Conservation (phyloP, 2,113 vertebrate species). For the Carollia perspicillata region DNA sequence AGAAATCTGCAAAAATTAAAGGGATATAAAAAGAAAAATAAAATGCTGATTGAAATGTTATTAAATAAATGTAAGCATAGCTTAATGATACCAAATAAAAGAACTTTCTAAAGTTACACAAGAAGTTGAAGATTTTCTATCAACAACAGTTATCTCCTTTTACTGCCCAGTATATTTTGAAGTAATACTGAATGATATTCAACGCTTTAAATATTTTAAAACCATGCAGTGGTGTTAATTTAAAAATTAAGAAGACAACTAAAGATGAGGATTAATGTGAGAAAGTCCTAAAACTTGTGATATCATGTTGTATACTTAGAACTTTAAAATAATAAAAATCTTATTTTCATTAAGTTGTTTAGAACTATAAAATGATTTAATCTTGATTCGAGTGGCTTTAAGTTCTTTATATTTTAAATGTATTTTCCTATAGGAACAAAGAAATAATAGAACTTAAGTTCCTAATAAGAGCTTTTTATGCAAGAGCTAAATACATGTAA, state of each 20-base stretch:
- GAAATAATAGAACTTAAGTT: neutral
- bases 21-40: neutral
- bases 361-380: neutral
- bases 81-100: neutral
- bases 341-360: neutral
- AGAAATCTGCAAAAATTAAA: slow-evolving; percentile 33
- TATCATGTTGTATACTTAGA: fast-evolving
- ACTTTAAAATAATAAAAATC: neutral
- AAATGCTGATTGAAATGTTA: neutral
- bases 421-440: neutral
- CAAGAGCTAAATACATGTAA: neutral
- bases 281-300: neutral
- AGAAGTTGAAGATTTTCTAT: neutral
- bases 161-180: neutral
- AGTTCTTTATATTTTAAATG: neutral
- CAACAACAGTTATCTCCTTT: neutral
- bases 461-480: neutral
- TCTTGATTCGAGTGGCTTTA: neutral
- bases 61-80: neutral
- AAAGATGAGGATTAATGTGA: neutral
- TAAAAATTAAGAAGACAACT: neutral
- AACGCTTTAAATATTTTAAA: slow-evolving; percentile 5
- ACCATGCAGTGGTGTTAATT: neutral
- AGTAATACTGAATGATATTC: neutral
- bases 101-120: neutral